Evolutionary conservation across 2,113 vertebrate species (phyloP).

Genomic region (Lucifuga dentata): DNA sequence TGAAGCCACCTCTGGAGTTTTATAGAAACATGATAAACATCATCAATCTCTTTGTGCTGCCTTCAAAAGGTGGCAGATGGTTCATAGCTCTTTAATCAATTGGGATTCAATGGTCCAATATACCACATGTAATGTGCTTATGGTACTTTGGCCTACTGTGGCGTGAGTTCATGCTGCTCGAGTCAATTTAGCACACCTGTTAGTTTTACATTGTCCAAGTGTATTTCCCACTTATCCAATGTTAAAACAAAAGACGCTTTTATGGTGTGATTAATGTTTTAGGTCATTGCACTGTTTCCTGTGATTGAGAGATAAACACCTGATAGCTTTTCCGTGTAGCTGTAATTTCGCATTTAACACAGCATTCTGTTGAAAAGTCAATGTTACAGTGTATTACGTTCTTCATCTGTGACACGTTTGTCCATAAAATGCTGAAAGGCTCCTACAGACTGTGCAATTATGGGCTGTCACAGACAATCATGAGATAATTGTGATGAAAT

Average conservation of each 20-base stretch:
- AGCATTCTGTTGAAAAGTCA: background rate
- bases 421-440: no score
- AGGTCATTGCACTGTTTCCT: background rate
- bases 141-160: slow-evolving; percentile 38
- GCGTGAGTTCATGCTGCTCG: slow-evolving; percentile 29
- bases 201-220: slow-evolving; percentile 19
- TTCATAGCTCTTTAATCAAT: slow-evolving; percentile 73
- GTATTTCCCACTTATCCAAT: background rate
- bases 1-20: slow-evolving; percentile 68
- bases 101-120: slow-evolving; percentile 53
- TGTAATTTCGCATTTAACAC: background rate
- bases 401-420: no score
- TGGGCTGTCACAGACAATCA: no score
- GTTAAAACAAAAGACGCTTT: background rate
- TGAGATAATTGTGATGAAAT: no score
- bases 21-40: slow-evolving; percentile 76
- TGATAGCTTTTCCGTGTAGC: background rate
- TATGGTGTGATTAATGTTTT: background rate
- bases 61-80: slow-evolving; percentile 74
- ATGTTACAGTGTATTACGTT: no score
- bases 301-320: background rate
- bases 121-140: slow-evolving; percentile 50
- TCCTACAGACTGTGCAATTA: no score
- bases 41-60: slow-evolving; percentile 75
- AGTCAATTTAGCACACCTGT: slow-evolving; percentile 39